These are phyloP conservation scores for Clamator glandarius DNA, from an alignment of 2,797 vertebrate species.

Conservation along the genomic window DNA sequence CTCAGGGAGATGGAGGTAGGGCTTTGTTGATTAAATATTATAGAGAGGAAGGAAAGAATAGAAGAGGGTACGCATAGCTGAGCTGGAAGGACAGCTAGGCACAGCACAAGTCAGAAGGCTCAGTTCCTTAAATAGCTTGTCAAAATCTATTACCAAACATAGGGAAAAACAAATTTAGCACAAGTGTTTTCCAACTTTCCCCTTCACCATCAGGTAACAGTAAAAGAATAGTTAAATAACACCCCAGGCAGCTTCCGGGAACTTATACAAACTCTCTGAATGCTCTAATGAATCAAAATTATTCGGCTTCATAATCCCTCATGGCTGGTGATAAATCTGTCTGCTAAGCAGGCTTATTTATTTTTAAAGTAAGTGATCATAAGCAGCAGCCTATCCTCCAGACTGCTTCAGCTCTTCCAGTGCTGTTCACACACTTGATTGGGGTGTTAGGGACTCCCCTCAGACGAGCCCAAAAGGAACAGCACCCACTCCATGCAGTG, in stretches of 20 bases:
- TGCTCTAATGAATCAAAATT: conserved; percentile 39
- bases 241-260: conserved; percentile 39
- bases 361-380: conserved; percentile 20
- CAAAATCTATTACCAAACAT: conserved; percentile 55
- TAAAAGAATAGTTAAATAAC: background rate
- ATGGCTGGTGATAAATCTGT: conserved; percentile 36
- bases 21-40: conserved; percentile 57
- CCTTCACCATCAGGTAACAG: conserved; percentile 38
- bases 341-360: conserved; percentile 37
- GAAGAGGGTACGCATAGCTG: background rate
- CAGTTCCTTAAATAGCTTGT: conserved; percentile 61
- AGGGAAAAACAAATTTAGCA: conserved; percentile 41
- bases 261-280: conserved; percentile 24
- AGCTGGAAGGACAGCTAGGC: background rate
- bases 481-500: fast-evolving
- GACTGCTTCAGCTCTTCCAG: background rate
- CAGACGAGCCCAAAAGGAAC: background rate
- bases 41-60: background rate
- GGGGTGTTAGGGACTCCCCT: background rate
- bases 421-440: fast-evolving
- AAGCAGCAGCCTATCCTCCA: background rate
- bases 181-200: conserved; percentile 43
- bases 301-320: background rate
- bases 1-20: conserved; percentile 43
- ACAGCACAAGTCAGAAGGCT: conserved; percentile 22